phyloP scores from a whole-genome alignment of 2,888 invertebrate species.

The Eucera pruinosa region DNA sequence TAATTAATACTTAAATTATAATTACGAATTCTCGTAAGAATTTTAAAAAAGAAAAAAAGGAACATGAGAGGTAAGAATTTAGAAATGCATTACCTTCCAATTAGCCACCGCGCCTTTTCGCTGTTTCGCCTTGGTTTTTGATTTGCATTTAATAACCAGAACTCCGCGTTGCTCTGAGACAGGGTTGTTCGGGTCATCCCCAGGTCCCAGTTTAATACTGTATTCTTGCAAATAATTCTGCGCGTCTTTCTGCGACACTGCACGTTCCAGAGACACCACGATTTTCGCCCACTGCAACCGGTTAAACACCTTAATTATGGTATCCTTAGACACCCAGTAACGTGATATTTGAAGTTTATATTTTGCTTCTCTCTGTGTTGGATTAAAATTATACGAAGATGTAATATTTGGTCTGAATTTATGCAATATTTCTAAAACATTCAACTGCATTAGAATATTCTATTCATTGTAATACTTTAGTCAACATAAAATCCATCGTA shows the following conservation, averaged over 20 bases:
- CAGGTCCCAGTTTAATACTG: conserved; percentile 95
- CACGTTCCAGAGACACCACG: conserved; percentile 97
- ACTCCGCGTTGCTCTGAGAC: conserved; percentile 95
- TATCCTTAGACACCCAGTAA: not conserved
- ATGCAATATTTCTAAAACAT: no score
- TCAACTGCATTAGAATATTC: no score
- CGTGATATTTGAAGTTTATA: no score
- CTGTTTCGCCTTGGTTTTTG: conserved; percentile 97
- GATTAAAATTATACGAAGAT: no score
- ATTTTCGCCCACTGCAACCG: conserved; percentile 97
- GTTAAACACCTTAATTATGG: conserved; percentile 26
- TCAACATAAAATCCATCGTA: no score
- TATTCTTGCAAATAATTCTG: conserved; percentile 97
- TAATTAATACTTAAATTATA: no score
- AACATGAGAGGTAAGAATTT: conserved; percentile 3
- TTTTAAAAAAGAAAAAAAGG: no score
- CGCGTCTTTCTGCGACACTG: conserved; percentile 95
- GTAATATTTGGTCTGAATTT: no score
- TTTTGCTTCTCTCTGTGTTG: no score
- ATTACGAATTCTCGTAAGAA: no score
- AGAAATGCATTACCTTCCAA: conserved; percentile 92
- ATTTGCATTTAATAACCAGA: conserved; percentile 99
- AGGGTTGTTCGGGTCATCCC: conserved; percentile 89
- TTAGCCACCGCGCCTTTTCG: conserved; percentile 97
- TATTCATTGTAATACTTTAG: no score